Base-by-base conservation (phyloP, 2,797 vertebrate species). In the Rhinella marina region DNA sequence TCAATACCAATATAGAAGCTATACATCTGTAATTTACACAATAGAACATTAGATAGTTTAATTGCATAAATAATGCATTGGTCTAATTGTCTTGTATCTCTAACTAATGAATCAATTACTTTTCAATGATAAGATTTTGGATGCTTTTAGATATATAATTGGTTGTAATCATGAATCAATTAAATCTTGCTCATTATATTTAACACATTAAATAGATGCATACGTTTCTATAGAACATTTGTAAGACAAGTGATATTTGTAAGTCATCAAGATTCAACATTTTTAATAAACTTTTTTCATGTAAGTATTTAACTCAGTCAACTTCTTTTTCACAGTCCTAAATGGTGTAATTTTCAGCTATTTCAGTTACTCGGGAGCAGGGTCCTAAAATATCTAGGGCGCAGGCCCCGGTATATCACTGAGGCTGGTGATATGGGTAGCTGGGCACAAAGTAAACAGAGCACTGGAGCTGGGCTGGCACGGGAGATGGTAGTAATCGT, bases 1-100 rank as follows among this genome's bases (percentile, higher is more conserved):
- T 54, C n/a, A 52, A 62, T 19, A 25, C 32, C 14, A 48, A 48
- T 62, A 81, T 81, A 64, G 59, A 61, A 86, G 90, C 91, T 92
- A 92, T 92, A 79, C 90, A 91, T 93, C 92, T 94, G 92, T 93
- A 87, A 92, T 90, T 91, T 91, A 91, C 92, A 92, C 92, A 90
- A 81, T 88, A 78, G 89, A 91, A 93, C 41, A 52, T 52, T 6
- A 52, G 41, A 50, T 12, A 82, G 88, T 88, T 93, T 95, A 95
- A 95, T 94, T 93, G 91, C 94, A 95, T 95, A 94, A 94, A 95
- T 95, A 95, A 95, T 95, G 92, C 93, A 95, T 95, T 93, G 92
- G 86, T 93, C 86, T 93, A 94, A 93, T 93, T 93, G 92, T 93
- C 92, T 92, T 90, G 91, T 92, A 90, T 88, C 90, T 90, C 64